Base-by-base conservation (phyloP, 2,888 invertebrate species). In the Epsilonema sp. region DNA sequence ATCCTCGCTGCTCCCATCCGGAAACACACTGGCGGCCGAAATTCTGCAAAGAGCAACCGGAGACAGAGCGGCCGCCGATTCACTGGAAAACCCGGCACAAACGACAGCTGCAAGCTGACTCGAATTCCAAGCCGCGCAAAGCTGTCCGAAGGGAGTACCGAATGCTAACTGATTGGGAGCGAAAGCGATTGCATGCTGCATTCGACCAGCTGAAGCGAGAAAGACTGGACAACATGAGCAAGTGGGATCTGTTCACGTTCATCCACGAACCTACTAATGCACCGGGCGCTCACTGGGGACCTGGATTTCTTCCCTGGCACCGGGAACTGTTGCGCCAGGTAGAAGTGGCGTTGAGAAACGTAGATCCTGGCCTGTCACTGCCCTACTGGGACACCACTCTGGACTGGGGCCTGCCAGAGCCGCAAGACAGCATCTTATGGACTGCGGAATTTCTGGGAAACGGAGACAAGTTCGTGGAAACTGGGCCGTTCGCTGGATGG, bases 191-290 rank as follows among this genome's bases (percentile, higher is more conserved):
- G 5, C 53, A 51, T 31, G 43, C 51, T 5, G 61, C 61, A 2
- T 58, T 61, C 60, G 59, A 59, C 44, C 49, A 44, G 16, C 52
- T 61, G 40, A 61, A 61, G 45, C 36, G 26, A 26, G 48, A 51
- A 26, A 48, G 51, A 47, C 56, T 61, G 16, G 61, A 61, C 45
- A 59, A 59, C 46, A 56, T 59, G 41, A 58, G 57, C 24, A 57
- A 56, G 2, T 61, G 61, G 60, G 59, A 59, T 47, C 54, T 60
- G 5, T 58, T 58, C 49, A 59, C 59, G 4, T 52, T 57, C 16
- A 56, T 58, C 20, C 61, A 61, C 49, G 61, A 61, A 45, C 61
- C 61, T 11, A 59, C 59, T 45, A 55, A 55, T 51, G 61, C 60
- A 41, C 55, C 55, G 21, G 54, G 52, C 20, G 54, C 54, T 5